phyloP scores from a whole-genome alignment of 2,113 vertebrate species.

The Tenrec ecaudatus region DNA sequence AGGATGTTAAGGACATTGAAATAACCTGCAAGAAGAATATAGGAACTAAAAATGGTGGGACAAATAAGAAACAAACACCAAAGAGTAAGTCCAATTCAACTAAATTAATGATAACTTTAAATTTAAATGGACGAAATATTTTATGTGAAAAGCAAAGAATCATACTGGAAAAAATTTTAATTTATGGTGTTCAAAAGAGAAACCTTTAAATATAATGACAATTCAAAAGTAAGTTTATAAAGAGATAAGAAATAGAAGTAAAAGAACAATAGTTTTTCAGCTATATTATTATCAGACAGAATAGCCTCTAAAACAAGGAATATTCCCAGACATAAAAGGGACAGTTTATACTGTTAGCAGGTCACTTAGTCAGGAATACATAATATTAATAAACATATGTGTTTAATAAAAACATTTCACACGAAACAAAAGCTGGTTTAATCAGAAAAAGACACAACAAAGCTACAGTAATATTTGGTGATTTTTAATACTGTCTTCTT shows the following conservation, averaged over 20 bases:
- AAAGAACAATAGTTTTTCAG: too few relatives aligned
- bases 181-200: too few relatives aligned
- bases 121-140: not conserved
- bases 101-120: constrained; percentile 28
- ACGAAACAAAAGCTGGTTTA: not conserved
- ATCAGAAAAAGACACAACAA: too few relatives aligned
- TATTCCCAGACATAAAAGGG: not conserved
- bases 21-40: not conserved
- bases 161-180: not conserved
- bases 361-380: not conserved
- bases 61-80: not conserved
- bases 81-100: not conserved
- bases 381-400: not conserved
- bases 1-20: too few relatives aligned
- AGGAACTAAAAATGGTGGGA: not conserved
- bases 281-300: not conserved
- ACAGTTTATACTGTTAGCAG: not conserved
- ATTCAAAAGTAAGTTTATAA: too few relatives aligned
- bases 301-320: not conserved
- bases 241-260: too few relatives aligned
- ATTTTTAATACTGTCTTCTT: too few relatives aligned
- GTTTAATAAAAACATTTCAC: not conserved
- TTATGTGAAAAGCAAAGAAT: constrained; percentile 12
- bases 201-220: too few relatives aligned
- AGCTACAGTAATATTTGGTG: too few relatives aligned